A percentile compares a stretch with the other conserved stretches of the same genome.
Evolutionary conservation across 2,888 invertebrate species (phyloP).

Genomic region (Rhagonycha fulva): DNA sequence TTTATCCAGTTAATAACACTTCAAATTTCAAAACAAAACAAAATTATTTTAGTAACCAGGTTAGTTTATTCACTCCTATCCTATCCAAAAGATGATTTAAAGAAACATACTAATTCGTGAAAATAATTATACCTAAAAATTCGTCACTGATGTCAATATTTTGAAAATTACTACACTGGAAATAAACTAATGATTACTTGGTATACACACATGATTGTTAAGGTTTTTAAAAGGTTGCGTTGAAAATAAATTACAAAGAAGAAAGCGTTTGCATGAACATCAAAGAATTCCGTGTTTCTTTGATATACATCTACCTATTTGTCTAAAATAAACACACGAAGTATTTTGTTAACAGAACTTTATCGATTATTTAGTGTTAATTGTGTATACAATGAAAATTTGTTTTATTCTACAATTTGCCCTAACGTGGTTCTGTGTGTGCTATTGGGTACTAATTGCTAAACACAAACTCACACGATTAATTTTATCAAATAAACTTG

Average conservation of each 20-base stretch:
- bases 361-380: constrained; percentile 4
- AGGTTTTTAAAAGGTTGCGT: not conserved
- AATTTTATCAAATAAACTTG: not conserved
- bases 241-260: constrained; percentile 3
- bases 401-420: constrained; percentile 10
- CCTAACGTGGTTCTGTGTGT: not conserved
- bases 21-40: too few species aligned
- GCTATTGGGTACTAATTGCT: not conserved
- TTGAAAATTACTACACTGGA: not conserved
- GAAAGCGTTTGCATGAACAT: not conserved
- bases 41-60: too few species aligned
- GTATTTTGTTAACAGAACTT: not conserved
- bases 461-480: not conserved
- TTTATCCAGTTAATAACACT: too few species aligned
- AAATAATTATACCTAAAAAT: too few species aligned
- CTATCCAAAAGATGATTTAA: too few species aligned
- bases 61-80: too few species aligned
- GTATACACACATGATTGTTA: not conserved
- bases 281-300: not conserved
- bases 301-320: constrained; percentile 4
- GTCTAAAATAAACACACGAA: not conserved
- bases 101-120: too few species aligned
- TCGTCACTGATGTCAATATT: too few species aligned
- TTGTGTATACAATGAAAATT: not conserved
- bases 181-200: not conserved